Conservation (phyloP, 2,113 vertebrate genomes). For the Cichladusa arquata region DNA sequence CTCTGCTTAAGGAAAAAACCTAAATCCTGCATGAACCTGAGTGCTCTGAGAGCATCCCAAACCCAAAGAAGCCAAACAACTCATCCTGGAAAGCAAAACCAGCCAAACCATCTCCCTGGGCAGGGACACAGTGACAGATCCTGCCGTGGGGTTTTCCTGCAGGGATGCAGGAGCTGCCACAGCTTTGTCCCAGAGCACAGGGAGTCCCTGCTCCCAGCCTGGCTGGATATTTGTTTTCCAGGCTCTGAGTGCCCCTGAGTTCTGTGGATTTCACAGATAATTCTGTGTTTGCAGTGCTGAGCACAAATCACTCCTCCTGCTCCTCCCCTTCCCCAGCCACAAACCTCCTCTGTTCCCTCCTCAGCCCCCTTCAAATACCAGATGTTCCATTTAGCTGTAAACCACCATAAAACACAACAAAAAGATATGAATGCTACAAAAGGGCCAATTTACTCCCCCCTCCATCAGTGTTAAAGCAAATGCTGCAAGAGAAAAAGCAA, state of each 20-base stretch:
- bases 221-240: rapidly evolving
- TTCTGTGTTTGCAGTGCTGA: not conserved
- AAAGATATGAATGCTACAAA: not conserved
- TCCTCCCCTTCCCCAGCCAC: not conserved
- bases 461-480: not conserved
- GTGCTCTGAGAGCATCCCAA: not conserved
- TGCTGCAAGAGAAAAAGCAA: not conserved
- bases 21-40: rapidly evolving
- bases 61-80: not conserved
- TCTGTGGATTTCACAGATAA: not conserved
- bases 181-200: rapidly evolving
- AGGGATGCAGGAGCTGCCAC: not conserved
- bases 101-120: rapidly evolving
- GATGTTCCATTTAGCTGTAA: slow-evolving; percentile 68
- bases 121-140: not conserved
- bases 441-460: slow-evolving; percentile 14
- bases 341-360: slow-evolving; percentile 15
- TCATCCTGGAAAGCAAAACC: not conserved
- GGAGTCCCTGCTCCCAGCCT: not conserved
- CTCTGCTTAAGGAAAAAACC: not conserved
- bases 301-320: not conserved
- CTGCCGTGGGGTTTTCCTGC: not conserved
- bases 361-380: slow-evolving; percentile 28
- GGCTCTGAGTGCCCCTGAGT: rapidly evolving
- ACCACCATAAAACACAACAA: slow-evolving; percentile 49